Evolutionary conservation across 1,140 invertebrate genomes (phyloP).

Genomic region (Episyrphus balteatus): DNA sequence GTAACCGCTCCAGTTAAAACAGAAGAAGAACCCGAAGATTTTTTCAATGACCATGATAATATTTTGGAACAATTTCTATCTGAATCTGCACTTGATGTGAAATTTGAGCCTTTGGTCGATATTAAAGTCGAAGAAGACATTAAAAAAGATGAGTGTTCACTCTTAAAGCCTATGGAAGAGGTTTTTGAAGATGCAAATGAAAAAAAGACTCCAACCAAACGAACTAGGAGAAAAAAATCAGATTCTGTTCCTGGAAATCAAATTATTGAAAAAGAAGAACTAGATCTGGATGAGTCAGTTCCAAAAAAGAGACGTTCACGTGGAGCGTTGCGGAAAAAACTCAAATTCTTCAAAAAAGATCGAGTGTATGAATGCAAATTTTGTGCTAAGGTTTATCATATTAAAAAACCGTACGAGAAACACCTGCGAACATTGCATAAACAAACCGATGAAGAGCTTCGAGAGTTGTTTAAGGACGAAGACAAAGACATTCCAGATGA

Average conservation of each 20-base stretch:
- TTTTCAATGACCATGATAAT: constrained; percentile 29
- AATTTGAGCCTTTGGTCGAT: constrained; percentile 15
- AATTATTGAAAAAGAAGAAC: no score
- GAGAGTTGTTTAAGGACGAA: constrained; percentile 25
- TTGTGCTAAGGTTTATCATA: constrained; percentile 18
- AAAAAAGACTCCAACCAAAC: no score
- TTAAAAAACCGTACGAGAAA: constrained; percentile 31
- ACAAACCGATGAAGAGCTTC: constrained; percentile 18
- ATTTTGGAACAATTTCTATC: constrained; percentile 20
- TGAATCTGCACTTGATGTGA: neutral
- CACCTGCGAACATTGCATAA: constrained; percentile 30
- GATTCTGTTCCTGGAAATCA: no score
- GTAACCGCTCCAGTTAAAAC: neutral
- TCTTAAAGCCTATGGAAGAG: no score
- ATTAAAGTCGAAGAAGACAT: constrained; percentile 8
- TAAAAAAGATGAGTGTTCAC: neutral
- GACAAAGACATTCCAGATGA: constrained; percentile 18
- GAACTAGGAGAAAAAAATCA: no score
- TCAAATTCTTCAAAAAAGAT: no score
- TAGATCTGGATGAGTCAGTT: no score
- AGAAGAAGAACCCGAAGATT: constrained; percentile 5
- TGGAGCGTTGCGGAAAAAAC: no score
- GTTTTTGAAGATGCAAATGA: no score
- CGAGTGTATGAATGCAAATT: no score
- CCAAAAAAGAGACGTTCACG: no score